phyloP scores from a whole-genome alignment of 2,113 vertebrate genomes.

The Neoarius graeffei region DNA sequence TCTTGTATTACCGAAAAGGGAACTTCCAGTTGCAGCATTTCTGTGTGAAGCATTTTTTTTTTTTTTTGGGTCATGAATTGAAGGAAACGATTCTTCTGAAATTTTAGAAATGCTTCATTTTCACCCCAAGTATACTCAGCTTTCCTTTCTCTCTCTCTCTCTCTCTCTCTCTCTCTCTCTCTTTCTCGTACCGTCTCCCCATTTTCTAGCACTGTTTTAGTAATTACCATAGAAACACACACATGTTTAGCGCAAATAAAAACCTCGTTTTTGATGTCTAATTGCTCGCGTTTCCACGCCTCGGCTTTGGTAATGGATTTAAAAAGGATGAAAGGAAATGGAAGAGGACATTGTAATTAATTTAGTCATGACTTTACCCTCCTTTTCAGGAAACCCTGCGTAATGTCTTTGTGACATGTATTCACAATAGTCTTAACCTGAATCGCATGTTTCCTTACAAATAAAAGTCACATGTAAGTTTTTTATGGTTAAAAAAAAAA shows the following conservation, averaged over 20 bases:
- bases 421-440: slow-evolving; percentile 2
- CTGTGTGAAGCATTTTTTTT: background rate
- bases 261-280: slow-evolving; percentile 51
- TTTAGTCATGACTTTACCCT: slow-evolving; percentile 49
- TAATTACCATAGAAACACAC: slow-evolving; percentile 40
- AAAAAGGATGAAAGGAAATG: slow-evolving; percentile 49
- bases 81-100: background rate
- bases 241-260: slow-evolving; percentile 37
- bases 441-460: slow-evolving; percentile 17
- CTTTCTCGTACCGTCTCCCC: slow-evolving; percentile 1
- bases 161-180: background rate
- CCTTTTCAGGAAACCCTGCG: slow-evolving; percentile 30
- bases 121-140: background rate
- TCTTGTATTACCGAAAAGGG: background rate
- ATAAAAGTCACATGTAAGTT: slow-evolving; percentile 18
- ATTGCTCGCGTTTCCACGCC: slow-evolving; percentile 32
- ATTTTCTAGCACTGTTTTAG: slow-evolving; percentile 25
- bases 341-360: slow-evolving; percentile 48
- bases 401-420: slow-evolving; percentile 24
- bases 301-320: slow-evolving; percentile 47
- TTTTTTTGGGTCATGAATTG: background rate
- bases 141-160: background rate
- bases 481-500: background rate
- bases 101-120: background rate
- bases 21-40: slow-evolving; percentile 1